Conservation (phyloP, 2,888 invertebrate species). For the Molorchus minor region DNA sequence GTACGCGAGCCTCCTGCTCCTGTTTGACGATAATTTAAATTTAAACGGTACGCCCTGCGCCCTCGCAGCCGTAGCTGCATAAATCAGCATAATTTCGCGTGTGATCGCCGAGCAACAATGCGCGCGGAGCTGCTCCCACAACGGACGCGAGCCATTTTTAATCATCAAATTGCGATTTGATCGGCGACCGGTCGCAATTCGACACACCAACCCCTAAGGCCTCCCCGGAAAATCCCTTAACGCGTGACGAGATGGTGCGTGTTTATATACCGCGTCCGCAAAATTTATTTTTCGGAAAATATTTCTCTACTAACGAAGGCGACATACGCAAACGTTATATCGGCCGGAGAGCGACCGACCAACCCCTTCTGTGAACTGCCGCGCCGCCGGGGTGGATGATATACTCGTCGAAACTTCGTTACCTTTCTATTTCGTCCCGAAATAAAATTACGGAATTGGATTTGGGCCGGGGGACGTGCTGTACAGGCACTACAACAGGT, state of each 20-base stretch:
- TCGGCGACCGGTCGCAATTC: slow-evolving; percentile 32
- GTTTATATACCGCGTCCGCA: too few relatives aligned
- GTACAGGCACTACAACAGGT: too few relatives aligned
- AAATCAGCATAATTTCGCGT: slow-evolving; percentile 36
- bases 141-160: slow-evolving; percentile 35
- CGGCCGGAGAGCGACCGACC: too few relatives aligned
- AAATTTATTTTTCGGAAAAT: too few relatives aligned
- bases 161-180: slow-evolving; percentile 40
- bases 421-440: slow-evolving; percentile 54
- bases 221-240: too few relatives aligned
- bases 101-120: slow-evolving; percentile 23
- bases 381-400: slow-evolving; percentile 44
- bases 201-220: slow-evolving; percentile 33
- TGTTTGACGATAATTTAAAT: too few relatives aligned
- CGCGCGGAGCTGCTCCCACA: slow-evolving; percentile 26
- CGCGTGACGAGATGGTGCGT: too few relatives aligned
- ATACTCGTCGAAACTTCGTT: slow-evolving; percentile 55
- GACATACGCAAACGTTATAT: too few relatives aligned
- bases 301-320: too few relatives aligned
- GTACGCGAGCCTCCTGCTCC: too few relatives aligned
- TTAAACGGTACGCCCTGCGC: not conserved
- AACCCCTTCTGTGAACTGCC: slow-evolving; percentile 26
- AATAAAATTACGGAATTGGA: slow-evolving; percentile 57
- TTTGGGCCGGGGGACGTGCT: slow-evolving; percentile 41
- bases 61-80: slow-evolving; percentile 8